A percentile compares a stretch with the other conserved stretches of the same genome.
phyloP scores from a whole-genome alignment of 1,140 invertebrate species.

The Ceratina japonica region DNA sequence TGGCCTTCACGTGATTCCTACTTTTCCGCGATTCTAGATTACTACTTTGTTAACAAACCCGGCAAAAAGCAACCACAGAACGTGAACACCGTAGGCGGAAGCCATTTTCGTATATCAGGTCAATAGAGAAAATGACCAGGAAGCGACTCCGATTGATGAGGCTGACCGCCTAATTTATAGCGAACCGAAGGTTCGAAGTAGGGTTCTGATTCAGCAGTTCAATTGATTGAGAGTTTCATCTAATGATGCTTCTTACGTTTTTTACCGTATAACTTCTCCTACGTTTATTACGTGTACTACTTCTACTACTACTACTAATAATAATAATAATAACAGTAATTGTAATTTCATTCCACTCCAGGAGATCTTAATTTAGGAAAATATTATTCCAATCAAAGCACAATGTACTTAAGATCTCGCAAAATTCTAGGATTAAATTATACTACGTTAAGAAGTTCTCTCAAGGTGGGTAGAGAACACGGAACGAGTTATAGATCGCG shows the following conservation, averaged over 20 bases:
- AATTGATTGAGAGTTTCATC: background rate
- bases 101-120: conserved; percentile 1
- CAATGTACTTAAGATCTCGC: too few species aligned
- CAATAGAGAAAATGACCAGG: conserved; percentile 21
- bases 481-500: background rate
- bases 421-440: too few species aligned
- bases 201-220: conserved; percentile 7
- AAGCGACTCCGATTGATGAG: background rate
- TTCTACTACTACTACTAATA: too few species aligned
- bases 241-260: background rate
- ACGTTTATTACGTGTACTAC: too few species aligned
- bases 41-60: background rate
- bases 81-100: background rate
- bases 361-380: too few species aligned
- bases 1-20: background rate
- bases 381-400: too few species aligned
- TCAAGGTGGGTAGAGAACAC: background rate
- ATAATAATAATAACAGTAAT: too few species aligned
- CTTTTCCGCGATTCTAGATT: background rate
- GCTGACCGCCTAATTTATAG: background rate
- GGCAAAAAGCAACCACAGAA: background rate
- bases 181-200: background rate
- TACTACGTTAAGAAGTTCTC: background rate
- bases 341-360: too few species aligned
- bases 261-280: background rate